Base-by-base conservation (phyloP, 2,797 vertebrate species). In the Lemur catta region DNA sequence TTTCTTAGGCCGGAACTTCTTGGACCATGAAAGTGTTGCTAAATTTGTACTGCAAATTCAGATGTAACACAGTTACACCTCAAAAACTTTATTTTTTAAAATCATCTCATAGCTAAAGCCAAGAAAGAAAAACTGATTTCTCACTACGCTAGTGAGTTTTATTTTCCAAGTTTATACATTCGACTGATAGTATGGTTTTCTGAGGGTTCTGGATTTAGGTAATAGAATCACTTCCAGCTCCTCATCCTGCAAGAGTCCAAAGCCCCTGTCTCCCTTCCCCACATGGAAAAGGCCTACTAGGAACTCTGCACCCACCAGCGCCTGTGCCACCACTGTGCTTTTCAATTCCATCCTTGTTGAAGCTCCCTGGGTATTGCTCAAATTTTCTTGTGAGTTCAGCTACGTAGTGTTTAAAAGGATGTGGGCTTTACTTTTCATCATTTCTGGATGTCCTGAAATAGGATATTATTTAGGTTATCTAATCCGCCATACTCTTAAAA, bases 11-110 rank as follows among this genome's bases (percentile, higher is more conserved):
- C 74, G n/a, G 30, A 85, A 65, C 20, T 89, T 63, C 38, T 61
- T 89, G 11, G 38, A 50, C 20, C 15, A 57, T 65, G 48, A 72
- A 84, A 13, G 3, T 52, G 59, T 84, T 90, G 11, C 35, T 50
- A 90, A 48, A 85, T 84, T 72, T 90, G n/a, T 93, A 65, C 15
- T 57, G 48, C 17, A 74, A 84, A 65, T 15, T 57, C 6, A 65
- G 5, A 71, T 38, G 26, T 57, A 33, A 18, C 38, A 72, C 20
- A 61, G 0, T 80, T 55, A 43, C 33, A 72, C 55, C 74, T 74
- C 55, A 71, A 69, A 89, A 52, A n/a, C 14, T 4, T 85, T 59
- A 59, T 52, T 75, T 76, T 93, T 43, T 24, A 6, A 80, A 75
- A 57, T 17, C 15, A 20, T 65, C 8, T 74, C 50, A 75, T 12